phyloP scores from a whole-genome alignment of 2,888 invertebrate species.

The Clivina fossor region DNA sequence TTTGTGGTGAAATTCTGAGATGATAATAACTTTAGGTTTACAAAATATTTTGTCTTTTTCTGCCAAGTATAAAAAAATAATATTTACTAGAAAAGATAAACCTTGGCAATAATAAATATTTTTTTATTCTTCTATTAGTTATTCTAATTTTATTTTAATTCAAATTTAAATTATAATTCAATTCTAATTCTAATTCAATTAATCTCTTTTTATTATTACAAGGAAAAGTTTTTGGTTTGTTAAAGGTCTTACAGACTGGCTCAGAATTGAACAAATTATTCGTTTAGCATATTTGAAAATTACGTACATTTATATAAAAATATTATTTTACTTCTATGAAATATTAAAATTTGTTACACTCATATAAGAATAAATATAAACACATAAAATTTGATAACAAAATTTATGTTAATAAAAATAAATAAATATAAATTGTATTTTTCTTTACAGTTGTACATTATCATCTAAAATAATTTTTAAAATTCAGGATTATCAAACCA shows the following conservation, averaged over 20 bases:
- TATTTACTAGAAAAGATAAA: too few species aligned
- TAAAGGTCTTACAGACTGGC: not conserved
- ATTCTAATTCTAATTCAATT: too few species aligned
- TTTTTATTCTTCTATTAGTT: not conserved
- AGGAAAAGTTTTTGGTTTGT: not conserved
- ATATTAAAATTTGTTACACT: constrained; percentile 2
- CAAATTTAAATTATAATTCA: too few species aligned
- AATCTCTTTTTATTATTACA: too few species aligned
- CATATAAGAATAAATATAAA: constrained; percentile 12
- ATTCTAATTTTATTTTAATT: not conserved
- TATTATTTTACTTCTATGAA: not conserved
- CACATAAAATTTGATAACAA: constrained; percentile 4
- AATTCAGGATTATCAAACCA: constrained; percentile 65
- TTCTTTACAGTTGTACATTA: constrained; percentile 22
- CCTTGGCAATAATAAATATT: not conserved
- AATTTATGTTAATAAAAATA: constrained; percentile 22
- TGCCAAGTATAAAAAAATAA: not conserved
- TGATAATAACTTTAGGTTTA: too few species aligned
- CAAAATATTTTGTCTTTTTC: too few species aligned
- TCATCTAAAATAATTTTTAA: constrained; percentile 39
- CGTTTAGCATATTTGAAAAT: not conserved
- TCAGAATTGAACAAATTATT: not conserved
- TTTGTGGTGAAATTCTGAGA: too few species aligned
- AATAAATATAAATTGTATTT: not conserved
- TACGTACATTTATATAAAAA: not conserved